Evolutionary conservation across 2,113 vertebrate species (phyloP).

Genomic region (Lucifuga dentata): DNA sequence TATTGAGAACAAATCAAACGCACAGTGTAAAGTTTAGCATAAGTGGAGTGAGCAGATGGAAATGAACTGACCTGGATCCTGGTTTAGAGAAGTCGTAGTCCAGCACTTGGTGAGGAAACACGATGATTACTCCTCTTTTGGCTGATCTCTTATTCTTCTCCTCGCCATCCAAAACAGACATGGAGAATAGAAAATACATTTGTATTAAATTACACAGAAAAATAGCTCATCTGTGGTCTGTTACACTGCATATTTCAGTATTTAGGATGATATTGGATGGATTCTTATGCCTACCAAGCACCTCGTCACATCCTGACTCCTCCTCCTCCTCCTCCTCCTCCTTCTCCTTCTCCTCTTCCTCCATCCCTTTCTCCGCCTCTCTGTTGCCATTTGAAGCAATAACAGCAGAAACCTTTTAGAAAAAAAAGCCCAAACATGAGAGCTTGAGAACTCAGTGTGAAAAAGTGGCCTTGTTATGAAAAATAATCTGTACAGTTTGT

Average conservation of each 20-base stretch:
- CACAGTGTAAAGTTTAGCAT: conserved; percentile 7
- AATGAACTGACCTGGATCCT: not conserved
- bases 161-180: conserved; percentile 1
- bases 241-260: not conserved
- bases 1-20: conserved; percentile 19
- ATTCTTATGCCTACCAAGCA: conserved; percentile 2
- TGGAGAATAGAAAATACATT: conserved; percentile 2
- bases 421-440: conserved; percentile 37
- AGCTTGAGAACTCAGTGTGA: conserved; percentile 44
- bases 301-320: no score
- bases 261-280: conserved; percentile 7
- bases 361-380: conserved; percentile 43
- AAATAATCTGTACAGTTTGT: conserved; percentile 66
- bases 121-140: conserved; percentile 5
- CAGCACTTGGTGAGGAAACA: not conserved
- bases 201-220: not conserved
- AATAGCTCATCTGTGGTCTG: conserved; percentile 3
- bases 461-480: conserved; percentile 76
- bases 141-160: conserved; percentile 12
- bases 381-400: conserved; percentile 73
- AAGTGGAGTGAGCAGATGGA: not conserved
- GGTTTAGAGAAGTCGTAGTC: conserved; percentile 4
- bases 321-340: no score
- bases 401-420: conserved; percentile 66
- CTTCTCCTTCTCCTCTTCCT: conserved; percentile 21